Evolutionary conservation across 2,113 vertebrate species (phyloP).

Genomic region (Heterochromis multidens): DNA sequence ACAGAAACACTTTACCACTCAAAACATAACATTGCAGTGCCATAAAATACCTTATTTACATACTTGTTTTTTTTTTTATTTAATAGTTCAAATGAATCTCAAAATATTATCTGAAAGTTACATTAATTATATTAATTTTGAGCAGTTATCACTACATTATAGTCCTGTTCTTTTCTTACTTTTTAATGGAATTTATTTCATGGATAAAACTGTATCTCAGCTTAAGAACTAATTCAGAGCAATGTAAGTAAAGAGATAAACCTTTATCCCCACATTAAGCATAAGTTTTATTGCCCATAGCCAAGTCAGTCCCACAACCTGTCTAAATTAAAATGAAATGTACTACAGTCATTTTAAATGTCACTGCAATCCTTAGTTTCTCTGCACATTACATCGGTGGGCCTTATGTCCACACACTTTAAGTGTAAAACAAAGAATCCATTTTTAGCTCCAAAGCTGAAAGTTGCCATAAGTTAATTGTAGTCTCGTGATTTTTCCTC

Average conservation of each 20-base stretch:
- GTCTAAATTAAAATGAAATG: slow-evolving; percentile 15
- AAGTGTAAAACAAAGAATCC: neutral
- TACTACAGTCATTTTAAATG: neutral
- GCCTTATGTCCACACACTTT: neutral
- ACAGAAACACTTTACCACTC: slow-evolving; percentile 11
- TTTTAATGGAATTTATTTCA: neutral
- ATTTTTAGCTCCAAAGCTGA: slow-evolving; percentile 4
- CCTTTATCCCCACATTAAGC: neutral
- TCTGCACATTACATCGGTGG: neutral
- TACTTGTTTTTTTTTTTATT: neutral
- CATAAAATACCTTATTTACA: neutral
- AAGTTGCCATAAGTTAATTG: slow-evolving; percentile 59
- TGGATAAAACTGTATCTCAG: neutral
- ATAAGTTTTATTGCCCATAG: slow-evolving; percentile 1
- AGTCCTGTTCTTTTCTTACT: neutral
- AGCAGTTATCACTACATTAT: neutral
- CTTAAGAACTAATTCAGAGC: neutral
- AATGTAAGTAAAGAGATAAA: neutral
- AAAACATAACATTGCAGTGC: neutral
- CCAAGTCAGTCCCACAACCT: neutral
- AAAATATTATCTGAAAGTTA: neutral
- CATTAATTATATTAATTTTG: neutral
- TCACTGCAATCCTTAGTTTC: neutral
- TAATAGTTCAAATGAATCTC: neutral
- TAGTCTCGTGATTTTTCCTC: slow-evolving; percentile 24